Percentiles rank a stretch among this genome's conserved stretches.
These are phyloP conservation scores for Meandrusa payeni DNA, from an alignment of 2,888 invertebrate species.

Conservation along the genomic window DNA sequence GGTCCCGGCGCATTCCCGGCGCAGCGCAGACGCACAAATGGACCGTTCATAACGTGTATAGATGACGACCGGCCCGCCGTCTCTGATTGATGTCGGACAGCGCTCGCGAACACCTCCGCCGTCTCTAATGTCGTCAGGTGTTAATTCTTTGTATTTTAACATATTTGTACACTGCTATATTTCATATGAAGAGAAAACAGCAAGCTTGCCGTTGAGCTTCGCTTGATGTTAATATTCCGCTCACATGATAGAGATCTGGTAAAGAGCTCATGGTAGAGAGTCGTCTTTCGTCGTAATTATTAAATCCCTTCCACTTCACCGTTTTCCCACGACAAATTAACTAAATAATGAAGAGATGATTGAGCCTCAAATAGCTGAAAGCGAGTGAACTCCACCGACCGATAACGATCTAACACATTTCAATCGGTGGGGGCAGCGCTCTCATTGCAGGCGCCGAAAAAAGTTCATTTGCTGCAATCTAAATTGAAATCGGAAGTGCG, in stretches of 20 bases:
- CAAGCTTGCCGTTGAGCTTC: no score
- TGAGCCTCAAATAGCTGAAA: not conserved
- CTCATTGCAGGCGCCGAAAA: slow-evolving; percentile 1
- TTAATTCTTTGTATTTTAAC: no score
- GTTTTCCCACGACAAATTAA: no score
- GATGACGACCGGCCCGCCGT: slow-evolving; percentile 46
- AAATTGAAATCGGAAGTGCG: slow-evolving; percentile 34
- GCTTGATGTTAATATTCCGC: no score
- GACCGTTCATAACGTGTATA: slow-evolving; percentile 56
- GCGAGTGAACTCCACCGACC: not conserved
- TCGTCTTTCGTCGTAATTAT: no score
- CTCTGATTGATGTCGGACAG: slow-evolving; percentile 36
- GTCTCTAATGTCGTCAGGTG: no score
- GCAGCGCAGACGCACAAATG: slow-evolving; percentile 43
- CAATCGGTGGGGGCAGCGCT: not conserved
- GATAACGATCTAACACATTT: slow-evolving; percentile 14
- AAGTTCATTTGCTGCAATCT: slow-evolving; percentile 26
- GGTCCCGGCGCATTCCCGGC: slow-evolving; percentile 51
- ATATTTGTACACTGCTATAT: no score
- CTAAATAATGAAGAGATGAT: slow-evolving; percentile 5
- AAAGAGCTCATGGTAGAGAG: no score
- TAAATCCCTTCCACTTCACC: no score
- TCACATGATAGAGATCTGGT: no score
- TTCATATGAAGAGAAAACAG: no score
- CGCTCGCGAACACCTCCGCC: not conserved